Evolutionary conservation across 2,888 invertebrate species (phyloP).

Genomic region (Cristatella mucedo): DNA sequence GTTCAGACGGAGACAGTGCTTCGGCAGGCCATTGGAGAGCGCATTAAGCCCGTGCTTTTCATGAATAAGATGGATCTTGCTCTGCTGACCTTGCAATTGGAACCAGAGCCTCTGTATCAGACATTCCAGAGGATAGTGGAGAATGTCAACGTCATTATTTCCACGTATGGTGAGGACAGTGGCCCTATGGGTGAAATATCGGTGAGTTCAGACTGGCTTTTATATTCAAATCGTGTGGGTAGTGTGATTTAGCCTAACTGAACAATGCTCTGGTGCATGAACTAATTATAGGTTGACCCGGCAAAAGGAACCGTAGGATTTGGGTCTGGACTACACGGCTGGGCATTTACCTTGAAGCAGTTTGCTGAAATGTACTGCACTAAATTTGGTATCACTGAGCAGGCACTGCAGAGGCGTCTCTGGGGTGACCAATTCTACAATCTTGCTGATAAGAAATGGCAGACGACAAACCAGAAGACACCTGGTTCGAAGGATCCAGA

Average conservation of each 20-base stretch:
- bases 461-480: slow-evolving; percentile 41
- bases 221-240: slow-evolving; percentile 7
- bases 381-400: slow-evolving; percentile 78
- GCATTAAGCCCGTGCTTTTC: slow-evolving; percentile 98
- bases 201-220: slow-evolving; percentile 43
- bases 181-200: slow-evolving; percentile 99
- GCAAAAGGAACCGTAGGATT: slow-evolving; percentile 98
- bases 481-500: slow-evolving; percentile 13
- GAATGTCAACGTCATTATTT: slow-evolving; percentile 98
- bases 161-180: slow-evolving; percentile 77
- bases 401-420: slow-evolving; percentile 76
- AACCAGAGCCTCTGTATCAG: slow-evolving; percentile 90
- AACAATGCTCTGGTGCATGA: not conserved
- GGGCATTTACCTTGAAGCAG: slow-evolving; percentile 99
- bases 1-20: slow-evolving; percentile 99
- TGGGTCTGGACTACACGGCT: slow-evolving; percentile 97
- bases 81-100: slow-evolving; percentile 84
- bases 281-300: slow-evolving; percentile 57
- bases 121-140: slow-evolving; percentile 99
- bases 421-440: slow-evolving; percentile 99
- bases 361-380: slow-evolving; percentile 97
- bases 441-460: slow-evolving; percentile 91
- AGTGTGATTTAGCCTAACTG: not conserved
- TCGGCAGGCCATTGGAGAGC: slow-evolving; percentile 97
- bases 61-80: slow-evolving; percentile 99